Conservation (phyloP, 2,888 invertebrate genomes). For the Orthonychiurus folsomi region DNA sequence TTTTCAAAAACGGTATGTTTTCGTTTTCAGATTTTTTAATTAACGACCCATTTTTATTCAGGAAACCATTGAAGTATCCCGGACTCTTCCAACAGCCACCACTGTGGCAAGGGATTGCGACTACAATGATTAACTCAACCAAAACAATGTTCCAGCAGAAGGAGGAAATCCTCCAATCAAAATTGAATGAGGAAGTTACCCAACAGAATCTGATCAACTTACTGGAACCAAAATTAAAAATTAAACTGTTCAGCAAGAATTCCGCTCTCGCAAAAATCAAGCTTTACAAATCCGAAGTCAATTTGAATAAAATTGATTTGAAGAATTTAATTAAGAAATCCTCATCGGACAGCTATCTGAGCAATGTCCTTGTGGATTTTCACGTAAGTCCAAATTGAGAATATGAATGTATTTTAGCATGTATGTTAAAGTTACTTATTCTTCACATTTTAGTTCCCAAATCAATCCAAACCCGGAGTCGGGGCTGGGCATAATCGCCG, state of each 20-base stretch:
- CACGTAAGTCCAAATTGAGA: too few relatives aligned
- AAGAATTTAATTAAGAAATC: background rate
- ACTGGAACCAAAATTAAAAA: slow-evolving; percentile 9
- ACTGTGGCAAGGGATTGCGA: slow-evolving; percentile 4
- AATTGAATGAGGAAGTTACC: slow-evolving; percentile 24
- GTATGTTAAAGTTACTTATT: too few relatives aligned
- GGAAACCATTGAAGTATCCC: slow-evolving; percentile 11
- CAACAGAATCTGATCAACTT: slow-evolving; percentile 3
- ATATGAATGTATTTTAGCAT: too few relatives aligned
- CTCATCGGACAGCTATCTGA: background rate
- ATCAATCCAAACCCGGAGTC: too few relatives aligned
- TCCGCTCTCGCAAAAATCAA: background rate
- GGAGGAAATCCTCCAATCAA: slow-evolving; percentile 15
- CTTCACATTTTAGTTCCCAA: too few relatives aligned
- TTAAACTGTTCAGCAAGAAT: background rate
- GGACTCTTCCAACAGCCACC: slow-evolving; percentile 7
- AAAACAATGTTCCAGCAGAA: slow-evolving; percentile 30
- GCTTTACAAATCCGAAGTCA: background rate
- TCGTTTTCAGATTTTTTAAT: background rate
- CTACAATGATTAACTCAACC: slow-evolving; percentile 26
- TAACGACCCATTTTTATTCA: background rate
- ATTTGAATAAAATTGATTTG: background rate
- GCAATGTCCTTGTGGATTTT: background rate
- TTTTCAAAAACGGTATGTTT: background rate
- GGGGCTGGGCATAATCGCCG: background rate